These are phyloP conservation scores for Heliconius hortense DNA, from an alignment of 2,888 invertebrate genomes.

Conservation along the genomic window DNA sequence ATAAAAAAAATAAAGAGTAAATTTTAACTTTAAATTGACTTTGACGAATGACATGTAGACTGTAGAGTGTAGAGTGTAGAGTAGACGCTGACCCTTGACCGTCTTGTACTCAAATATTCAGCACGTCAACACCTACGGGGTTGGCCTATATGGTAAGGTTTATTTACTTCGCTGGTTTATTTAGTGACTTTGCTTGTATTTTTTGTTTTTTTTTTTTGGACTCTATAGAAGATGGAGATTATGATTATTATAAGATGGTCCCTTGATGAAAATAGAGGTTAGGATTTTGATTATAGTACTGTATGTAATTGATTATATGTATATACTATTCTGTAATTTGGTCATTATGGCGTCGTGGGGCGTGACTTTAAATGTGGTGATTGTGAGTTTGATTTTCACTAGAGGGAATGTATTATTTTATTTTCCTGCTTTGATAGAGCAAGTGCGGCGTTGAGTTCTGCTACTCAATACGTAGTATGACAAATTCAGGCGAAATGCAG, in stretches of 20 bases:
- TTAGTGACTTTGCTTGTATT: background rate
- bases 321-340: too few species aligned
- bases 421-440: background rate
- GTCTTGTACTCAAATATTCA: slow-evolving; percentile 75
- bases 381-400: background rate
- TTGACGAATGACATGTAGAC: slow-evolving; percentile 68
- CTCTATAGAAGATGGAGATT: background rate
- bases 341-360: too few species aligned
- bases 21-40: slow-evolving; percentile 78
- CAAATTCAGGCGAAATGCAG: background rate
- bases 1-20: slow-evolving; percentile 70
- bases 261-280: background rate
- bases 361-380: background rate
- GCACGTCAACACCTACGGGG: slow-evolving; percentile 55
- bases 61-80: slow-evolving; percentile 36
- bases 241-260: too few species aligned
- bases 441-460: background rate
- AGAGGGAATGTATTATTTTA: background rate
- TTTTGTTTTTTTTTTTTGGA: background rate
- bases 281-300: too few species aligned
- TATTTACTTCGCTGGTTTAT: background rate
- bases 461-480: background rate
- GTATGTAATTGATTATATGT: too few species aligned
- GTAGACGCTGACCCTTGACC: slow-evolving; percentile 62
- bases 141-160: background rate